A percentile compares a stretch with the other conserved stretches of the same genome.
phyloP scores from a whole-genome alignment of 2,888 invertebrate species.

The Acronicta leporina region DNA sequence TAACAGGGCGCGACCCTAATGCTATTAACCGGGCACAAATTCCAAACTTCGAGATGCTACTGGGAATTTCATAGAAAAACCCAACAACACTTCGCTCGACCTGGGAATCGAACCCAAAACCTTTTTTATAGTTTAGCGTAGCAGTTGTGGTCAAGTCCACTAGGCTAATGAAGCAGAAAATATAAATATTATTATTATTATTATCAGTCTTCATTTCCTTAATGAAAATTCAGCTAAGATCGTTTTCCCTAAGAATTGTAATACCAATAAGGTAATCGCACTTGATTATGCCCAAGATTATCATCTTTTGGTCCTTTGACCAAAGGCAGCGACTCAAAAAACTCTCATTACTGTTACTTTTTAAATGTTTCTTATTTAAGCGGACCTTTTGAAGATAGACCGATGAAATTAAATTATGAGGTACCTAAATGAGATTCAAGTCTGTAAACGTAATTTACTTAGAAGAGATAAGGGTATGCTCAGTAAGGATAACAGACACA shows the following conservation, averaged over 20 bases:
- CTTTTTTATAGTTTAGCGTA: too few relatives aligned
- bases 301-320: constrained; percentile 57
- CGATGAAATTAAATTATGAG: constrained; percentile 3
- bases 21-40: too few relatives aligned
- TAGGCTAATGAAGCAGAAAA: too few relatives aligned
- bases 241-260: constrained; percentile 57
- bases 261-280: constrained; percentile 59
- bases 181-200: too few relatives aligned
- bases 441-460: neutral
- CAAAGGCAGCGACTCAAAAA: constrained; percentile 38
- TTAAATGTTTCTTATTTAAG: constrained; percentile 25
- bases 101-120: too few relatives aligned
- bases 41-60: too few relatives aligned
- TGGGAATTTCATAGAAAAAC: too few relatives aligned
- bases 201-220: neutral
- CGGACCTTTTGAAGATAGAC: constrained; percentile 13
- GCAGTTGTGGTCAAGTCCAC: too few relatives aligned
- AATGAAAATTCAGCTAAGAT: constrained; percentile 43
- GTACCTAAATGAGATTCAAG: neutral
- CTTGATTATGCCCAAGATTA: constrained; percentile 55
- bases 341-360: constrained; percentile 30
- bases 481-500: too few relatives aligned
- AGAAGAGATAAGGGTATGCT: too few relatives aligned
- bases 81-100: too few relatives aligned
- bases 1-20: too few relatives aligned